Conservation (phyloP, 2,113 vertebrate species). For the Amblyornis subalaris region DNA sequence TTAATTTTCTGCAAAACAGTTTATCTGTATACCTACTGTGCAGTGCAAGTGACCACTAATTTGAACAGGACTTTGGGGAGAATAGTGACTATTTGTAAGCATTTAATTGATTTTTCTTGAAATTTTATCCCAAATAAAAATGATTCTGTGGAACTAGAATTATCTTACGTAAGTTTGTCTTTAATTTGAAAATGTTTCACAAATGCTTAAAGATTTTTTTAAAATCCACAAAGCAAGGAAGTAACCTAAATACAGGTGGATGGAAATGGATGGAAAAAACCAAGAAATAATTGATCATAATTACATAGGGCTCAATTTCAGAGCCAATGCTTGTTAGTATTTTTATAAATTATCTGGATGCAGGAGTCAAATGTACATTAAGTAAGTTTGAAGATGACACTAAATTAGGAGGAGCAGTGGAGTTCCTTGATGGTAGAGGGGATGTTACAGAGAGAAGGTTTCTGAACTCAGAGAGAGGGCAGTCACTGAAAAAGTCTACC, state of each 20-base stretch:
- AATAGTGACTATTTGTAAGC: background rate
- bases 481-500: background rate
- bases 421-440: background rate
- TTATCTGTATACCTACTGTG: background rate
- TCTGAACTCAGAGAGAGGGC: background rate
- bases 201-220: background rate
- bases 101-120: background rate
- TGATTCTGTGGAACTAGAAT: background rate
- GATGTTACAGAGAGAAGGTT: background rate
- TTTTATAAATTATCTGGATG: background rate
- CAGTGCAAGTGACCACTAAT: background rate
- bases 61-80: background rate
- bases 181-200: background rate
- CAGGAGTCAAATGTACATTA: background rate
- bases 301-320: background rate
- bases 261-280: background rate
- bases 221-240: background rate
- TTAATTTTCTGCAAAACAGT: rapidly evolving
- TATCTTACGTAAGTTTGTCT: background rate
- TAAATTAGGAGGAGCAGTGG: background rate
- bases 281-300: background rate
- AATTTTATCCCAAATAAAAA: background rate
- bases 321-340: background rate
- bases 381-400: background rate
- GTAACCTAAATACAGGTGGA: background rate